These are phyloP conservation scores for Melanchra persicariae DNA, from an alignment of 2,888 invertebrate species.

Conservation along the genomic window DNA sequence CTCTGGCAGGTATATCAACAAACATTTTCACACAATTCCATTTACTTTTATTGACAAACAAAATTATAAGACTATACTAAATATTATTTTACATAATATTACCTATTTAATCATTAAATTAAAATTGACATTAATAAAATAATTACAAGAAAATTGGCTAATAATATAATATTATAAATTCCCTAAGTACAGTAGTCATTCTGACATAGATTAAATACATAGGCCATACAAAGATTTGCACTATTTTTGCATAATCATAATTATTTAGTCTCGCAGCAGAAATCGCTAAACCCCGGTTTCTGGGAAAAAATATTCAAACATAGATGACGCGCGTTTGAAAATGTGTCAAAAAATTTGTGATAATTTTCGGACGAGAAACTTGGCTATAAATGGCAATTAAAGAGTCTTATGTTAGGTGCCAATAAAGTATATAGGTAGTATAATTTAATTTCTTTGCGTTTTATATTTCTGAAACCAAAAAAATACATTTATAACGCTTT, in stretches of 20 bases:
- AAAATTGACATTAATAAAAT: slow-evolving; percentile 49
- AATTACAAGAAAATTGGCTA: slow-evolving; percentile 50
- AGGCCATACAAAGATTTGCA: not conserved
- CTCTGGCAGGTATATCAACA: too few species aligned
- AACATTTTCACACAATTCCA: slow-evolving; percentile 6
- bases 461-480: too few species aligned
- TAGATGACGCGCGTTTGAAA: too few species aligned
- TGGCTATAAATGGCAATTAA: not conserved
- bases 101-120: slow-evolving; percentile 32
- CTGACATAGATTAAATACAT: not conserved
- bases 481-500: too few species aligned
- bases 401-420: too few species aligned
- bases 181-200: slow-evolving; percentile 32
- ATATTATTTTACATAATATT: slow-evolving; percentile 44
- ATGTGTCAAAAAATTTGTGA: too few species aligned
- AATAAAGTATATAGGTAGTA: too few species aligned
- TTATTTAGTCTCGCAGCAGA: too few species aligned
- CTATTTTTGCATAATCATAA: slow-evolving; percentile 1
- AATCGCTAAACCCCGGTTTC: too few species aligned
- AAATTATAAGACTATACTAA: slow-evolving; percentile 20
- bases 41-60: slow-evolving; percentile 37
- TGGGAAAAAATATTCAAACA: too few species aligned
- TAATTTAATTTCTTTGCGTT: too few species aligned
- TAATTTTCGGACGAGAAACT: not conserved
- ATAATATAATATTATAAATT: slow-evolving; percentile 23